Percentiles rank a stretch among this genome's conserved stretches.
phyloP scores from a whole-genome alignment of 2,888 invertebrate genomes.

The Lasioglossum leucozonium region DNA sequence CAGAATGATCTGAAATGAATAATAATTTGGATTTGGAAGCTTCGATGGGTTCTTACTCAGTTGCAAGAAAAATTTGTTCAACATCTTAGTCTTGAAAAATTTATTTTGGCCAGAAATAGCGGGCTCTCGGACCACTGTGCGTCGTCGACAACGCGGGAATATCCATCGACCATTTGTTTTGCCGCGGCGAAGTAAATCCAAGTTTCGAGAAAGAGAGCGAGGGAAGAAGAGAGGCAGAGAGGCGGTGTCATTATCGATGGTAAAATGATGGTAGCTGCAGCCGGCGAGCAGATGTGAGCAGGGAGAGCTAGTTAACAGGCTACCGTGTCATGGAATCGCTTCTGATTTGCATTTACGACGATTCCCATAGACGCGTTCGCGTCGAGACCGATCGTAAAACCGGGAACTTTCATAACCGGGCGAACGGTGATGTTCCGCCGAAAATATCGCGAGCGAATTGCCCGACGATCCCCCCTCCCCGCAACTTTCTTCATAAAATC shows the following conservation, averaged over 20 bases:
- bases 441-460: constrained; percentile 23
- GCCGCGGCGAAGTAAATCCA: neutral
- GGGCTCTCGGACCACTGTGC: too few relatives aligned
- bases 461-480: neutral
- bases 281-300: neutral
- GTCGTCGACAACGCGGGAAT: too few relatives aligned
- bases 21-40: too few relatives aligned
- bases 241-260: neutral
- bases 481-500: constrained; percentile 31
- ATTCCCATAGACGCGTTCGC: neutral
- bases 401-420: constrained; percentile 29
- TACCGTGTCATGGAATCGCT: neutral
- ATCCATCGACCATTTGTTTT: constrained; percentile 2
- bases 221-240: rapidly evolving
- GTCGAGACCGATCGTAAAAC: constrained; percentile 24
- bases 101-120: too few relatives aligned
- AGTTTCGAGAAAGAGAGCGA: neutral
- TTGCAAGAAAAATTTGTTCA: too few relatives aligned
- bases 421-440: neutral
- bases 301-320: neutral
- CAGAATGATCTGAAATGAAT: too few relatives aligned
- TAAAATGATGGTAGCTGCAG: neutral
- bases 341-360: constrained; percentile 30
- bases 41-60: too few relatives aligned
- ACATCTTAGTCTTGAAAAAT: too few relatives aligned